Conservation (phyloP, 2,113 vertebrate genomes). For the Heterotilapia buettikoferi region DNA sequence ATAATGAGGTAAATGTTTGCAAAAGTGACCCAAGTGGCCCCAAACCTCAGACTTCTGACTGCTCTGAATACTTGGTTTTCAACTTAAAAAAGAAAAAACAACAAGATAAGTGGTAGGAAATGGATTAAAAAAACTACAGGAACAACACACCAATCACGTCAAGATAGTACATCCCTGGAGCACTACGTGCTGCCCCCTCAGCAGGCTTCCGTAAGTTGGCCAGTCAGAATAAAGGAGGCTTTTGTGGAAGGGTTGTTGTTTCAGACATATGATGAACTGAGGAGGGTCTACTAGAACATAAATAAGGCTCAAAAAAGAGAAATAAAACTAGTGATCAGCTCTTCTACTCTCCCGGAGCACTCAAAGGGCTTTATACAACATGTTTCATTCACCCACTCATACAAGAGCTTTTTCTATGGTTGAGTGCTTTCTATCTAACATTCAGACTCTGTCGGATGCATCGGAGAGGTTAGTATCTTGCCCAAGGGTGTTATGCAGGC, state of each 20-base stretch:
- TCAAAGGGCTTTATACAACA: neutral
- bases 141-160: neutral
- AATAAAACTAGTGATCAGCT: neutral
- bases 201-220: neutral
- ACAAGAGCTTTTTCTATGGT: neutral
- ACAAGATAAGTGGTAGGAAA: neutral
- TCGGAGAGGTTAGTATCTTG: neutral
- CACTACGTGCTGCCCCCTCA: neutral
- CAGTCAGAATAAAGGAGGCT: neutral
- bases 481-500: neutral
- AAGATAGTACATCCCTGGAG: neutral
- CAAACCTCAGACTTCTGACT: neutral
- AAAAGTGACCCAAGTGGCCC: neutral
- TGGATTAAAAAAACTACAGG: neutral
- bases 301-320: neutral
- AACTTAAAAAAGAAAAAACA: neutral
- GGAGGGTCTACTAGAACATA: neutral
- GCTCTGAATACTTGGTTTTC: neutral
- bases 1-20: neutral
- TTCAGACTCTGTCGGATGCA: neutral
- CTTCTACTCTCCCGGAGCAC: fast-evolving
- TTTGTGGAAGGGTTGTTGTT: neutral
- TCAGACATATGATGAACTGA: neutral
- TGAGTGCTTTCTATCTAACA: neutral
- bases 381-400: neutral